Conservation (phyloP, 2,113 vertebrate genomes). For the Vulpes ferrilata region DNA sequence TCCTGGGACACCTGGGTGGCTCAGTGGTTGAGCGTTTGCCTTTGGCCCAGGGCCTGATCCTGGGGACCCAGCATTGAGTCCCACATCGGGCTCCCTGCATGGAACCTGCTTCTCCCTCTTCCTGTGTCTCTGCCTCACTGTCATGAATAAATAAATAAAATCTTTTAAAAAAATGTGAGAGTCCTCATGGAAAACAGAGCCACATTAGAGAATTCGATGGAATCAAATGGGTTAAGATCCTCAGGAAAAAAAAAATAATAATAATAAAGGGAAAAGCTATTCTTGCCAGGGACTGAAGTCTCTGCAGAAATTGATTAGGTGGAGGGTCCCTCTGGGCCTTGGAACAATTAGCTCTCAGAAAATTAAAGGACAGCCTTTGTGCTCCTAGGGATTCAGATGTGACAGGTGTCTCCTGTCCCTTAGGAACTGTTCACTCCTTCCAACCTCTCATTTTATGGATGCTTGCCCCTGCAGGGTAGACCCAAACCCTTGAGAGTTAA, state of each 20-base stretch:
- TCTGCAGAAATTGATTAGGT: slow-evolving; percentile 61
- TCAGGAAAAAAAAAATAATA: neutral
- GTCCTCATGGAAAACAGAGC: neutral
- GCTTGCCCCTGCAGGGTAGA: neutral
- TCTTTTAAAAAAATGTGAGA: neutral
- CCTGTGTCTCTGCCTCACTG: too few relatives aligned
- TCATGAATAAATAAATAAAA: neutral
- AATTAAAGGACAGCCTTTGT: slow-evolving; percentile 65
- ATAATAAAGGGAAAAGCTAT: neutral
- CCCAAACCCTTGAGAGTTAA: slow-evolving; percentile 34
- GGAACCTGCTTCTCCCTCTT: too few relatives aligned
- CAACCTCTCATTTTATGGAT: neutral
- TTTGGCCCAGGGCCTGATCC: too few relatives aligned
- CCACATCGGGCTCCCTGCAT: too few relatives aligned
- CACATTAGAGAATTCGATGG: slow-evolving; percentile 41
- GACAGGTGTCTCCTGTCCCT: slow-evolving; percentile 50
- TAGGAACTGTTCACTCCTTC: neutral
- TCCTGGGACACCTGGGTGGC: neutral
- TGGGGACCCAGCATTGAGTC: too few relatives aligned
- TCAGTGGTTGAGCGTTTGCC: too few relatives aligned
- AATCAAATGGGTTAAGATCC: slow-evolving; percentile 54
- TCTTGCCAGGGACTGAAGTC: slow-evolving; percentile 54
- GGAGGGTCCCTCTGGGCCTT: slow-evolving; percentile 31
- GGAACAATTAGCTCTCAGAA: slow-evolving; percentile 73
- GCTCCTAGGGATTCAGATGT: slow-evolving; percentile 39